Evolutionary conservation across 2,113 vertebrate genomes (phyloP), one percentile per base, ranked within the genome.

Genomic region (Garra rufa): DNA sequence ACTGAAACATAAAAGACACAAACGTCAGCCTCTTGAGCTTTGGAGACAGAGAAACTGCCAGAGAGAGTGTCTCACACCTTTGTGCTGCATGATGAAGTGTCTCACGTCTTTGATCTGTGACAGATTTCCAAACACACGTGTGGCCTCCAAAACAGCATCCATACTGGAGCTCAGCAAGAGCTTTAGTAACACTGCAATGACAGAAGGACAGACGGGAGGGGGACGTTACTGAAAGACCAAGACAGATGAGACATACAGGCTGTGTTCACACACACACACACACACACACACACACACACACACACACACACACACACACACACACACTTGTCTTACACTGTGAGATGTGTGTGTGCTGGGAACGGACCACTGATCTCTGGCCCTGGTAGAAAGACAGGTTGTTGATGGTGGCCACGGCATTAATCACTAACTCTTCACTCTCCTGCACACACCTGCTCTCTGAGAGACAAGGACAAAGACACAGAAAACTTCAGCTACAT

Each of bases 371-470:
- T 4, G 96, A 97, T 91, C 85, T 88, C 46, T 95, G 87, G 80
- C 91, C 93, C 88, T 92, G 93, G 90, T 99, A 98, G 92, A 94
- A 99, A 19, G 97, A 98, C 80, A 99, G 93, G 89, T 99, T 99
- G 94, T 96, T 98, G 93, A 99, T 92, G 70, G 96, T 82, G 76
- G 95, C 94, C 0, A 93, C 92, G 13, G 96, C 91, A 48, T 95
- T 98, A 91, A 98, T 94, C 90, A 97, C 88, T 83, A 99, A 88
- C 91, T 98, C 97, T 86, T 97, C 95, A 74, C 95, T 96, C 74
- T 95, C 95, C 46, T 94, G 91, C 2, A 96, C 87, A 4, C 95
- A 94, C 86, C 95, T 95, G 88, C 92, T 88, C 90, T 97, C 97
- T 99, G 92, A 82, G 71, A 50, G 44, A 89, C n/a, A 86, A 82